Evolutionary conservation across 1,140 invertebrate genomes (phyloP), one percentile per base, ranked within the genome.

Genomic region (Drosophila tani): DNA sequence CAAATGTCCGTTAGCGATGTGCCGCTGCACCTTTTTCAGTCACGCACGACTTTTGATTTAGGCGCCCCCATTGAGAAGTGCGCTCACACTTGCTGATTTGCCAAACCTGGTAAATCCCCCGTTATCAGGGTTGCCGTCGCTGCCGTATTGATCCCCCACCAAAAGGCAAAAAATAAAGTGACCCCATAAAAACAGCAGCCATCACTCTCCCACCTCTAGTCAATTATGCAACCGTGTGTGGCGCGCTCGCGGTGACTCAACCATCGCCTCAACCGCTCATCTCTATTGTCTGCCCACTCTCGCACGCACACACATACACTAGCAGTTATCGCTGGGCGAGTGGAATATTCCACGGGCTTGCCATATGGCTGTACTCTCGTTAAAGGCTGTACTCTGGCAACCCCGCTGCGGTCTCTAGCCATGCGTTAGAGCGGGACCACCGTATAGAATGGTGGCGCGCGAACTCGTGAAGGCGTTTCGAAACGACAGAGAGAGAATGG

Each of bases 311-410:
- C 40, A 40, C 40, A 57, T 11, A 27, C 47, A 17, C 19, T 14
- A 1, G 14, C 24, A 49, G 35, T 73, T 70, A 60, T 71, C 69
- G 46, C 58, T 56, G 41, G 17, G 70, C 45, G 59, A 88, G 77
- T 86, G 83, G 83, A 86, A 86, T 86, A 86, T 86, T 86, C 83
- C 82, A 82, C 21, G 63, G 67, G 29, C 80, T 83, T 86, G 80
- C 70, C 76, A 75, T 79, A 69, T 82, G 68, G 68, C 71, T 56
- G 41, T 66, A 79, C 65, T 74, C 47, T 68, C 40, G 51, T 43
- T 41, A 69, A 67, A n/a, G 53, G 53, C 53, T 56, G 41, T 67
- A 70, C 35, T 56, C 53, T 82, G 82, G 82, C 82, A 85, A 85
- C 82, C 56, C 79, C 80, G 63, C 63, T 69, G 27, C 24, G 24